Conservation (phyloP, 2,113 vertebrate species). For the Phaethornis superciliosus region DNA sequence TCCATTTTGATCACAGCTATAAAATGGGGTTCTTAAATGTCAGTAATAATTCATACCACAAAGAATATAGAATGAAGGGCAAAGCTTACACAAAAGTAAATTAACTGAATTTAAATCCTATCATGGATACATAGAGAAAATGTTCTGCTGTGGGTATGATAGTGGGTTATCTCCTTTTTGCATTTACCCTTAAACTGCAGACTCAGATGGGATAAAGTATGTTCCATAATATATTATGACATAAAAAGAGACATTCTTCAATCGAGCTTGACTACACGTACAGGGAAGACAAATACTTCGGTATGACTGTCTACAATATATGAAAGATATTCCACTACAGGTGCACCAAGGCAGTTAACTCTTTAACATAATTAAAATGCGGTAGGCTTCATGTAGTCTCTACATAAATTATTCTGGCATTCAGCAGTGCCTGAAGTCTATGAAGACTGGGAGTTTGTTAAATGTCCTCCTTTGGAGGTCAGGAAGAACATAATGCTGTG, state of each 20-base stretch:
- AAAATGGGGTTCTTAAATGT: conserved; percentile 64
- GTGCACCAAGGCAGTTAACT: background rate
- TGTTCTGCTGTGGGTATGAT: background rate
- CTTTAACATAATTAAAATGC: background rate
- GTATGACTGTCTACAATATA: background rate
- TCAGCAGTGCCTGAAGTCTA: background rate
- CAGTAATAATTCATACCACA: conserved; percentile 57
- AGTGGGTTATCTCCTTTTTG: conserved; percentile 31
- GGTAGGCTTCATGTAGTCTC: background rate
- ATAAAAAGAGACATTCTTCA: conserved; percentile 22
- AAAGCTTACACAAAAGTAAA: conserved; percentile 50
- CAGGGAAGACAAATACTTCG: background rate
- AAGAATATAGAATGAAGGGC: conserved; percentile 50
- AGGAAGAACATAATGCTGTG: background rate
- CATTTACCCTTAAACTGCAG: background rate
- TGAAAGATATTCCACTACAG: background rate
- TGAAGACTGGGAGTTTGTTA: background rate
- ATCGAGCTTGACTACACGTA: background rate
- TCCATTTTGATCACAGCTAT: conserved; percentile 51
- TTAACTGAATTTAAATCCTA: conserved; percentile 59
- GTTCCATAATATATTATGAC: background rate
- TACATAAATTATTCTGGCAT: background rate
- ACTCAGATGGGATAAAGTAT: background rate
- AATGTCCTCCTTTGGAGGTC: background rate
- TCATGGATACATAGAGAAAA: conserved; percentile 16